These are phyloP conservation scores for Nycticryphes semicollaris DNA, from an alignment of 2,113 vertebrate species.

Conservation along the genomic window DNA sequence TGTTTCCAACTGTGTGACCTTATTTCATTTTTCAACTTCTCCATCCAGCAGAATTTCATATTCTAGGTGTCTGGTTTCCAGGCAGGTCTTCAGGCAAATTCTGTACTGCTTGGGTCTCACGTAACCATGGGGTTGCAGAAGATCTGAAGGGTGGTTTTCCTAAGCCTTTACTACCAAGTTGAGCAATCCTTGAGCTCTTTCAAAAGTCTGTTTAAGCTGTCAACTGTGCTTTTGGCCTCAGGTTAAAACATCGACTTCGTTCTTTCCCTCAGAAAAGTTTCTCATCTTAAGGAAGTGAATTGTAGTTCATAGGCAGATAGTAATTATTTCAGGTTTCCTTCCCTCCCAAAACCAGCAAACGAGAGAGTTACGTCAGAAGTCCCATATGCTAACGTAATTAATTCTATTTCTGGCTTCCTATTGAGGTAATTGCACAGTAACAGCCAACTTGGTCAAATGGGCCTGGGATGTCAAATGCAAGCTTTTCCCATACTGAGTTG, in stretches of 20 bases:
- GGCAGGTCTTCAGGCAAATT: slow-evolving; percentile 29
- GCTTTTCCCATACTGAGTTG: slow-evolving; percentile 20
- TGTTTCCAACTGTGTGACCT: not conserved
- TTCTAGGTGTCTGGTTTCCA: slow-evolving; percentile 21
- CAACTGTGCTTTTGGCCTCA: slow-evolving; percentile 40
- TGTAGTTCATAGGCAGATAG: slow-evolving; percentile 31
- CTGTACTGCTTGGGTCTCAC: not conserved
- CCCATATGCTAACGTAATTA: slow-evolving; percentile 39
- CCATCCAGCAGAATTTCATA: not conserved
- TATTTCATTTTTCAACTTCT: not conserved
- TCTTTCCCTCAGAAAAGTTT: slow-evolving; percentile 6
- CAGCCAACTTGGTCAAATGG: slow-evolving; percentile 6
- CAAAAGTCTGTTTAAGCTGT: slow-evolving; percentile 54
- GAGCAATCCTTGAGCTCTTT: slow-evolving; percentile 42
- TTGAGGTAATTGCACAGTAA: slow-evolving; percentile 9
- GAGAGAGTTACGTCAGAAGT: slow-evolving; percentile 7
- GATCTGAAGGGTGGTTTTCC: slow-evolving; percentile 9
- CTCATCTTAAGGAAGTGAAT: slow-evolving; percentile 24
- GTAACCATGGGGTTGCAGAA: not conserved
- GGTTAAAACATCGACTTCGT: not conserved
- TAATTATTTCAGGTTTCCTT: slow-evolving; percentile 60
- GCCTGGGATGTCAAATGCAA: not conserved
- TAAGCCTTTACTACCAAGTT: slow-evolving; percentile 51
- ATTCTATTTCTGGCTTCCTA: slow-evolving; percentile 51
- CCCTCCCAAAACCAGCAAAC: not conserved